Conservation (phyloP, 2,113 vertebrate species). For the Martes martes region DNA sequence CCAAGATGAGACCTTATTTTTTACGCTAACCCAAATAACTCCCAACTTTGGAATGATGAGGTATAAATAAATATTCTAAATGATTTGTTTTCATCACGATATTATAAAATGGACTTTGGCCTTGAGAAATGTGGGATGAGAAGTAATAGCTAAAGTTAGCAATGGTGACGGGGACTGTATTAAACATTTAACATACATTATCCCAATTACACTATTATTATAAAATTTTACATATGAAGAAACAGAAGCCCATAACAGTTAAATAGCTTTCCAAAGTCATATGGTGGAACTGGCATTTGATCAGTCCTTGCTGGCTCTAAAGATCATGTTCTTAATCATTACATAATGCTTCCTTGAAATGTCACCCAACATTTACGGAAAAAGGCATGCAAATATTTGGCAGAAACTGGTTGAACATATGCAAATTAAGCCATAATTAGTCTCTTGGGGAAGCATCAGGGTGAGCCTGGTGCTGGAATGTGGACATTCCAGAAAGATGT, state of each 20-base stretch:
- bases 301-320: not conserved
- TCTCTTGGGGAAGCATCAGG: not conserved
- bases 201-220: not conserved
- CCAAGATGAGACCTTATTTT: not conserved
- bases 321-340: not conserved
- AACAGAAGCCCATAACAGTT: not conserved
- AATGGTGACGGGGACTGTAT: not conserved
- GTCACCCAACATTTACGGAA: constrained; percentile 8
- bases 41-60: not conserved
- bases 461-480: not conserved
- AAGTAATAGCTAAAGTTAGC: not conserved
- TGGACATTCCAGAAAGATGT: not conserved
- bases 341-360: not conserved
- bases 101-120: not conserved
- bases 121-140: not conserved
- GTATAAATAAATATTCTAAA: not conserved
- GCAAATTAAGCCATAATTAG: not conserved
- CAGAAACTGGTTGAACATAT: not conserved
- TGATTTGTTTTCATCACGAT: not conserved
- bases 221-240: not conserved
- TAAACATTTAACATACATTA: not conserved
- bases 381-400: constrained; percentile 1
- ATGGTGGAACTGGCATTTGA: not conserved
- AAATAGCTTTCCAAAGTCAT: not conserved
- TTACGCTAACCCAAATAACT: not conserved